Evolutionary conservation across 1,140 invertebrate species (phyloP), one percentile per base, ranked within the genome.

Genomic region (Lordiphosa collinella): DNA sequence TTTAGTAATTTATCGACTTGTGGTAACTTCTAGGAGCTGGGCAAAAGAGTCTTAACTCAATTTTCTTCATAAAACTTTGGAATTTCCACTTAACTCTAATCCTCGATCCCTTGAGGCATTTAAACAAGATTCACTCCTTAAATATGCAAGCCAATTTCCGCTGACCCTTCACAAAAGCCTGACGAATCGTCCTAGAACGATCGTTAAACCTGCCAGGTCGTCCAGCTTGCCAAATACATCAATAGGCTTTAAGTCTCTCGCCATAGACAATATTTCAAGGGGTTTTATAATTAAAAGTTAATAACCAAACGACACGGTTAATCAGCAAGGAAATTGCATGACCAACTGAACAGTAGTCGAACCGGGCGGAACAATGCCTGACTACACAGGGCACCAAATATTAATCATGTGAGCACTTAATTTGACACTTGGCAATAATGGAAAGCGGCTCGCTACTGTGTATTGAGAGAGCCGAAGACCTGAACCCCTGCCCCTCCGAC

Each of bases 361-460:
- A 25, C 65, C 48, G 16, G 31, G 22, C 53, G 13, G 46, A 50
- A 82, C 65, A 75, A 79, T 68, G 51, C 48, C 16, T n/a, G 43
- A 18, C 29, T n/a, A 49, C 22, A 25, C 35, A 31, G 10, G 13
- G 40, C 53, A 46, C 46, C 46, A 68, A 78, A 84, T 76, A 82
- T 84, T 84, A 84, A 84, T 84, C 78, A 84, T 84, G 68, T 60
- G 72, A 73, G 78, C 78, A 84, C 78, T 84, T 84, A 69, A 84
- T 78, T 84, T 84, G 78, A 84, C 78, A 84, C 78, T 84, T 78
- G 68, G 79, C 78, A 71, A 84, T 84, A 84, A 78, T 84, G 72
- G 68, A 84, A 84, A 78, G 68, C 68, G 63, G 54, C 60, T 46
- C 47, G 64, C 68, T 71, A 57, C 63, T 50, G 68, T 62, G 22